These are phyloP conservation scores for Thymelicus sylvestris DNA, from an alignment of 2,888 invertebrate genomes.

Conservation along the genomic window DNA sequence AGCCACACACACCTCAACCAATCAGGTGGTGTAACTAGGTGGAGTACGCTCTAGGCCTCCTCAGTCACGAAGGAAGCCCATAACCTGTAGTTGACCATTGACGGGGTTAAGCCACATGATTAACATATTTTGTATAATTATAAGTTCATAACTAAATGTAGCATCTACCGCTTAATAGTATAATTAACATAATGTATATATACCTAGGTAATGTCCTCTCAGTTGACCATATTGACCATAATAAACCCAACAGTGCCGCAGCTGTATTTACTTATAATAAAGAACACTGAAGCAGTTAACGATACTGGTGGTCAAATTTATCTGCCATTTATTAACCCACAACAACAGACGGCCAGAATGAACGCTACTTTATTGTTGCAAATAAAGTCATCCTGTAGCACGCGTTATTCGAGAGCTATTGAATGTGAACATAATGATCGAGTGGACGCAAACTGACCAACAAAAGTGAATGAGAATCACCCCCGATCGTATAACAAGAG, in stretches of 20 bases:
- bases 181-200: too few species aligned
- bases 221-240: too few species aligned
- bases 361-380: slow-evolving; percentile 28
- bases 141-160: too few species aligned
- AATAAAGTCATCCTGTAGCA: slow-evolving; percentile 28
- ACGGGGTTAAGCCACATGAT: too few species aligned
- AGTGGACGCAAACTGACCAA: slow-evolving; percentile 71
- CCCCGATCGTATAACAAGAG: slow-evolving; percentile 59
- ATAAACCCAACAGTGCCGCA: neutral
- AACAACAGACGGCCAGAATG: slow-evolving; percentile 13
- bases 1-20: too few species aligned
- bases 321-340: slow-evolving; percentile 29
- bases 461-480: slow-evolving; percentile 77
- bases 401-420: slow-evolving; percentile 53
- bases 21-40: too few species aligned
- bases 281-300: slow-evolving; percentile 5
- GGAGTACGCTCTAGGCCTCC: too few species aligned
- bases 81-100: too few species aligned
- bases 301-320: slow-evolving; percentile 33
- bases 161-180: too few species aligned
- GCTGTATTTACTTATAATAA: slow-evolving; percentile 2
- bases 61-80: too few species aligned
- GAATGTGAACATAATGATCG: slow-evolving; percentile 56
- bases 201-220: too few species aligned
- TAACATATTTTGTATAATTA: too few species aligned